Evolutionary conservation across 2,888 invertebrate species (phyloP).

Genomic region (Perdita meconis): DNA sequence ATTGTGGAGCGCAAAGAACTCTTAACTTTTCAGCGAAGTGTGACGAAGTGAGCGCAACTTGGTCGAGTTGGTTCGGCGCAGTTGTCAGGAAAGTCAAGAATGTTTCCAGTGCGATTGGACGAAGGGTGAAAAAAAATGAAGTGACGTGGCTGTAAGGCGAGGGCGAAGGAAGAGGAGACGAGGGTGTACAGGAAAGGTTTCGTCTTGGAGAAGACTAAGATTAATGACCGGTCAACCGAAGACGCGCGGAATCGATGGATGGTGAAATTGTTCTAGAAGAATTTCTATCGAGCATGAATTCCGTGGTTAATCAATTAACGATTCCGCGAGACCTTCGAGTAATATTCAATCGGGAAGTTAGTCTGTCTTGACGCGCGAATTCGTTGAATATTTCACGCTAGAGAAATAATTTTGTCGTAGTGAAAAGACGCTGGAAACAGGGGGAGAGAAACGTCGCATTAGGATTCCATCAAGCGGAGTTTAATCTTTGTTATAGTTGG

Average conservation of each 20-base stretch:
- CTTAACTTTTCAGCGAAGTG: too few species aligned
- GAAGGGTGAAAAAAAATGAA: not conserved
- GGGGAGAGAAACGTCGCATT: not conserved
- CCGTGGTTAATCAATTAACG: constrained; percentile 28
- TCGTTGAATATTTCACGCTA: not conserved
- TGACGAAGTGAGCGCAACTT: not conserved
- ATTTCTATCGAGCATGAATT: not conserved
- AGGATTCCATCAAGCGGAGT: not conserved
- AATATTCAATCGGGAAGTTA: not conserved
- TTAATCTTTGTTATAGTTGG: not conserved
- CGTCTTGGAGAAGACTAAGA: constrained; percentile 39
- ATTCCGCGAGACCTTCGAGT: not conserved
- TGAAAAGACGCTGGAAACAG: not conserved
- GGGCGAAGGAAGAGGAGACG: not conserved
- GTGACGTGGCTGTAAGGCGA: not conserved
- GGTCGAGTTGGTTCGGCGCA: constrained; percentile 2
- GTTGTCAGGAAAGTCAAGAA: not conserved
- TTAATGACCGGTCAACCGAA: constrained; percentile 34
- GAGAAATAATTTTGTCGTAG: not conserved
- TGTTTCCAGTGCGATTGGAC: not conserved
- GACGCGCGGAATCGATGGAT: constrained; percentile 18
- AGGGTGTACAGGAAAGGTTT: not conserved
- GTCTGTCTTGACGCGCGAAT: not conserved
- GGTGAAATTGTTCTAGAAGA: constrained; percentile 34
- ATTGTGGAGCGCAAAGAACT: too few species aligned